Conservation (phyloP, 2,888 invertebrate species). For the Odiellus spinosus region DNA sequence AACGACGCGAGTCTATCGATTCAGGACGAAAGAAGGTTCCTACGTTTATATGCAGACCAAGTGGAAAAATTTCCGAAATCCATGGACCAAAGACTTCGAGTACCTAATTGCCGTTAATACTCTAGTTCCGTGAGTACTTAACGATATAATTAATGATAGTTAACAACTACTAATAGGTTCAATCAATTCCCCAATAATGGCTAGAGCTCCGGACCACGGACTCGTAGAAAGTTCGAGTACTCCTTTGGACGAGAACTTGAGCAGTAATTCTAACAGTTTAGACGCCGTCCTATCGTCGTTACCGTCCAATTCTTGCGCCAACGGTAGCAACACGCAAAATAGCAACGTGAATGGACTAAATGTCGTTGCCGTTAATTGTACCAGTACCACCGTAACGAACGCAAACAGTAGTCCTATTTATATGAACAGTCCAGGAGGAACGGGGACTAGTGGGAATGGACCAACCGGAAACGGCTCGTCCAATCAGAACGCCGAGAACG, state of each 20-base stretch:
- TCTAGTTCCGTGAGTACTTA: slow-evolving; percentile 37
- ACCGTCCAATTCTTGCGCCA: slow-evolving; percentile 9
- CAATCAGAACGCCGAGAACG: slow-evolving; percentile 6
- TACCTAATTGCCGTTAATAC: slow-evolving; percentile 75
- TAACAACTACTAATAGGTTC: no score
- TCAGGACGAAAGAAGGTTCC: slow-evolving; percentile 59
- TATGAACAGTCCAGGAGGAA: not conserved
- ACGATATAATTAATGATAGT: no score
- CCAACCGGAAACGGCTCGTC: no score
- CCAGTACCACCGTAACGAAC: no score
- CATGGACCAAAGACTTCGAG: slow-evolving; percentile 90
- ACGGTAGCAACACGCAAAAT: slow-evolving; percentile 6
- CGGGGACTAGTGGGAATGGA: slow-evolving; percentile 16
- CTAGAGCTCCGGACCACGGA: slow-evolving; percentile 6
- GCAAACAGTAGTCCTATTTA: no score
- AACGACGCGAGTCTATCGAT: slow-evolving; percentile 35
- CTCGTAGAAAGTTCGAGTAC: slow-evolving; percentile 13
- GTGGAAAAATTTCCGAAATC: slow-evolving; percentile 78
- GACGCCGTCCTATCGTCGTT: slow-evolving; percentile 14
- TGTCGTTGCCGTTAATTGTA: no score
- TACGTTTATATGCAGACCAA: slow-evolving; percentile 59
- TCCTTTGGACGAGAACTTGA: slow-evolving; percentile 11
- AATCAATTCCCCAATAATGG: no score
- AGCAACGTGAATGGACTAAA: no score
- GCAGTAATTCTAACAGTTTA: slow-evolving; percentile 14